Conservation (phyloP, 1,140 invertebrate genomes). For the Latrodectus geometricus region DNA sequence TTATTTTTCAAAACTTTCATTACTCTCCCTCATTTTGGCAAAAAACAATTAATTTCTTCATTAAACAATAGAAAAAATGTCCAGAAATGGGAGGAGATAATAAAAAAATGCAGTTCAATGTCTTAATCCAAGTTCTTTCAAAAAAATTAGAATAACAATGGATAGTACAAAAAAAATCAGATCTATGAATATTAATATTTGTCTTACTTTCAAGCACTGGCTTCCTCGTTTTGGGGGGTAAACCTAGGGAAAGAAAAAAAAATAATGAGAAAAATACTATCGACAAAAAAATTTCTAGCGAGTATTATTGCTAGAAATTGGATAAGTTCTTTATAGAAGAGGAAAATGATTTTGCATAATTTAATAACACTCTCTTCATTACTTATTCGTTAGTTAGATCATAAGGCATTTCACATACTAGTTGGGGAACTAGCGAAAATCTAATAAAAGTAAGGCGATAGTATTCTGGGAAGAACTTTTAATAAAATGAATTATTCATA, state of each 20-base stretch:
- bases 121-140: neutral
- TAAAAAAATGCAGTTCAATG: conserved; percentile 10
- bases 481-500: conserved; percentile 59
- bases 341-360: conserved; percentile 57
- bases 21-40: neutral
- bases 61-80: conserved; percentile 37
- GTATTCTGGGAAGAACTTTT: conserved; percentile 43
- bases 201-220: conserved; percentile 45
- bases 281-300: conserved; percentile 18
- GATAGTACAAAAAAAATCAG: conserved; percentile 12
- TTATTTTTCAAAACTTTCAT: neutral
- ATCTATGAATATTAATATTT: conserved; percentile 59
- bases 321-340: conserved; percentile 15
- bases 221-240: conserved; percentile 35
- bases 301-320: conserved; percentile 40
- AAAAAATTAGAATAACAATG: conserved; percentile 17
- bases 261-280: conserved; percentile 23
- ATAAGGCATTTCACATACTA: conserved; percentile 16
- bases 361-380: conserved; percentile 53
- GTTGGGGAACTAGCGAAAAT: conserved; percentile 23
- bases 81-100: neutral
- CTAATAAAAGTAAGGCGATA: conserved; percentile 34
- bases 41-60: conserved; percentile 54
- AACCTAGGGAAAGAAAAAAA: conserved; percentile 38
- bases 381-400: conserved; percentile 56